phyloP scores from a whole-genome alignment of 2,888 invertebrate genomes.

The Mycalesis mineus region DNA sequence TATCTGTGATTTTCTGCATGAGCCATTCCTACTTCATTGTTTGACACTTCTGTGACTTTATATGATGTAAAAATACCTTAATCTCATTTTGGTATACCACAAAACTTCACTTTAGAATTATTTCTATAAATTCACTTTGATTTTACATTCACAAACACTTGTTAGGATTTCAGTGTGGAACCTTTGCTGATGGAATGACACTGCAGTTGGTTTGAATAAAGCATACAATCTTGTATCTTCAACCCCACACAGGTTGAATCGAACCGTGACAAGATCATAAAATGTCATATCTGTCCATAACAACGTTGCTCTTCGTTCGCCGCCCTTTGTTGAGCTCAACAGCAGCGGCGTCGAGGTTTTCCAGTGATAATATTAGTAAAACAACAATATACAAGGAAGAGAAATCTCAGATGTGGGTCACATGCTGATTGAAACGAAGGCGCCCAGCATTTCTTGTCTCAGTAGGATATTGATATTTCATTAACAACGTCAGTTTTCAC shows the following conservation, averaged over 20 bases:
- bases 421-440: constrained; percentile 70
- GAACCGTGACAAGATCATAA: constrained; percentile 62
- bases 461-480: constrained; percentile 25
- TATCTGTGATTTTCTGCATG: constrained; percentile 81
- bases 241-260: constrained; percentile 62
- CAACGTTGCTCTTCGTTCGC: constrained; percentile 29
- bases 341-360: constrained; percentile 29
- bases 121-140: constrained; percentile 2
- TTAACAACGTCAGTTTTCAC: constrained; percentile 22
- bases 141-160: not conserved
- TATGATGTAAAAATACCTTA: constrained; percentile 42
- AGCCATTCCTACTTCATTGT: constrained; percentile 76
- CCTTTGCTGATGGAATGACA: not conserved
- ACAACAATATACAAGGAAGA: constrained; percentile 63
- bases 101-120: constrained; percentile 16
- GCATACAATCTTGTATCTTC: constrained; percentile 37
- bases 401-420: constrained; percentile 77
- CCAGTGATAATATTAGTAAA: constrained; percentile 39
- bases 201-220: constrained; percentile 15
- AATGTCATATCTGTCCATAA: constrained; percentile 43
- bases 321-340: constrained; percentile 7
- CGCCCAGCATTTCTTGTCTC: constrained; percentile 43
- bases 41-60: constrained; percentile 47
- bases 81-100: constrained; percentile 42
- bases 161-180: not conserved